Evolutionary conservation across 2,888 invertebrate species (phyloP).

Genomic region (Drosophila colorata): DNA sequence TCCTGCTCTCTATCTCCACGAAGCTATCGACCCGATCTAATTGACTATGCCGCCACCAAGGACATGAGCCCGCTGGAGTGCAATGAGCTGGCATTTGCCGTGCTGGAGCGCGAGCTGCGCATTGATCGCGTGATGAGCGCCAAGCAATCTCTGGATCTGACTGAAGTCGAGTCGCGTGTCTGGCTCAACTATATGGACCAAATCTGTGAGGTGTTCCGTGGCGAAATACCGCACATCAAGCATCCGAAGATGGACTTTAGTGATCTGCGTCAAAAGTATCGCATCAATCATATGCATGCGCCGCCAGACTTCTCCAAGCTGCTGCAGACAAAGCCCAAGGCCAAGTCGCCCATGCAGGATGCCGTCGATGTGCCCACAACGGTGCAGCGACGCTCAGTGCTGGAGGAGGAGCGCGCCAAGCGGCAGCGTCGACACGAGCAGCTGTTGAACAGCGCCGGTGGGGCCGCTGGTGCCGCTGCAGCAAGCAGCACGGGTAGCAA

Average conservation of each 20-base stretch:
- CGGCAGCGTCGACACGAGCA: conserved; percentile 83
- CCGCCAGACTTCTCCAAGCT: conserved; percentile 84
- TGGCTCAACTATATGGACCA: conserved; percentile 93
- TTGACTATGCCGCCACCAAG: conserved; percentile 90
- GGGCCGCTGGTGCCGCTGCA: conserved; percentile 19
- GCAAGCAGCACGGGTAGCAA: conserved; percentile 43
- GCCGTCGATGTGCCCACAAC: conserved; percentile 81
- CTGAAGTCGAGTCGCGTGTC: conserved; percentile 82
- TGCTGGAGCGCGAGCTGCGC: conserved; percentile 93
- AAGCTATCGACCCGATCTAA: conserved; percentile 95
- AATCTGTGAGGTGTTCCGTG: conserved; percentile 95
- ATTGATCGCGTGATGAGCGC: conserved; percentile 90
- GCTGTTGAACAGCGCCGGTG: conserved; percentile 64
- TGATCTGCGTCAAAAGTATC: conserved; percentile 84
- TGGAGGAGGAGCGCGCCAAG: conserved; percentile 84
- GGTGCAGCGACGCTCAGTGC: conserved; percentile 81
- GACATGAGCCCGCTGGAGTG: conserved; percentile 89
- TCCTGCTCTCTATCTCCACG: conserved; percentile 79
- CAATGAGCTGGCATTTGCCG: conserved; percentile 93
- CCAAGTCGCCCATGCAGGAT: conserved; percentile 84
- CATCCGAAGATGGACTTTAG: conserved; percentile 89
- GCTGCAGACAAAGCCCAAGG: conserved; percentile 82
- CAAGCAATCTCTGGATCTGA: conserved; percentile 87
- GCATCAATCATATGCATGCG: conserved; percentile 80
- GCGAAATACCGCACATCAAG: conserved; percentile 94